Evolutionary conservation across 1,140 invertebrate species (phyloP).

Genomic region (Catajapyx aquilonaris): DNA sequence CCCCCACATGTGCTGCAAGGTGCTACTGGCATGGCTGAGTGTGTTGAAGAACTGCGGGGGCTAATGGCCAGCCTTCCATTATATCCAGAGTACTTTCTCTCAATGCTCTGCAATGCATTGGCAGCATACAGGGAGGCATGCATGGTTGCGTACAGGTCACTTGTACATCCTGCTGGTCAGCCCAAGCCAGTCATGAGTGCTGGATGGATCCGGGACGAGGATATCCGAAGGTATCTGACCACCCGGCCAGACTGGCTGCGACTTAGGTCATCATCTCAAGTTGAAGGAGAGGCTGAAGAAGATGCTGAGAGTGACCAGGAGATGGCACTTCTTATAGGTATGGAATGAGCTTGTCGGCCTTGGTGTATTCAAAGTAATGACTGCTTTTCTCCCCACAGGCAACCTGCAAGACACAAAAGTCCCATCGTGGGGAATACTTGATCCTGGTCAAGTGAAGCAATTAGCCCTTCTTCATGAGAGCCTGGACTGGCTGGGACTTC

Average conservation of each 20-base stretch:
- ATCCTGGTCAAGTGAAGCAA: too few species aligned
- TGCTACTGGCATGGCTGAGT: too few species aligned
- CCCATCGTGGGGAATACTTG: too few species aligned
- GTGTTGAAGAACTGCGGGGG: constrained; percentile 40
- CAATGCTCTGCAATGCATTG: constrained; percentile 42
- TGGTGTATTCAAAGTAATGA: too few species aligned
- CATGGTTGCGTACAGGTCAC: constrained; percentile 45
- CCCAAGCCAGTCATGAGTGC: constrained; percentile 64
- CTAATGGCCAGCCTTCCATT: constrained; percentile 47
- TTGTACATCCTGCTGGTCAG: constrained; percentile 57
- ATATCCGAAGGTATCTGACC: constrained; percentile 76
- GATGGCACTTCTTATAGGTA: too few species aligned
- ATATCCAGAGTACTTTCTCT: constrained; percentile 44
- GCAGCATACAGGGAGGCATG: constrained; percentile 55
- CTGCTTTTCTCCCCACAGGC: constrained; percentile 2
- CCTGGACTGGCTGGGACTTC: constrained; percentile 13
- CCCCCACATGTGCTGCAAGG: too few species aligned
- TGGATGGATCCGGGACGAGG: constrained; percentile 82
- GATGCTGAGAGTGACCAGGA: too few species aligned
- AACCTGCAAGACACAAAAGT: too few species aligned
- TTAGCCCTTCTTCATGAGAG: constrained; percentile 11
- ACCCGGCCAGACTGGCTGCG: too few species aligned
- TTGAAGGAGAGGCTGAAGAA: too few species aligned
- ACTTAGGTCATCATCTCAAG: too few species aligned
- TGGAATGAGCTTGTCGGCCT: too few species aligned